Percentiles rank a stretch among this genome's conserved stretches.
These are phyloP conservation scores for Scopus umbretta DNA, from an alignment of 2,113 vertebrate species.

Conservation along the genomic window DNA sequence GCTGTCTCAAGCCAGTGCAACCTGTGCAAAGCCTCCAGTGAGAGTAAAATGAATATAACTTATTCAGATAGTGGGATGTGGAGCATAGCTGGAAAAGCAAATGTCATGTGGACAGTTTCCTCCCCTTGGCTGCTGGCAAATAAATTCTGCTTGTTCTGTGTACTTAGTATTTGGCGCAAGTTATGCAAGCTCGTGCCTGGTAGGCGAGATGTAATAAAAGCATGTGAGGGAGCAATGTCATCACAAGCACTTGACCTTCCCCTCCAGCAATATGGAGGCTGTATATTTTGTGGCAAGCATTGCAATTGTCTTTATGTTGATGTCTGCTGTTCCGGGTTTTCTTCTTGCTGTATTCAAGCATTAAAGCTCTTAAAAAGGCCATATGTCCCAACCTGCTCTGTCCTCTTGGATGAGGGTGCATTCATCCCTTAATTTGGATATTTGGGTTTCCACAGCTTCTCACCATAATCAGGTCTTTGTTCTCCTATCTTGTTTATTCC, in stretches of 20 bases:
- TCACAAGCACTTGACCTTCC: constrained; percentile 59
- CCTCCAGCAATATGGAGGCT: constrained; percentile 10
- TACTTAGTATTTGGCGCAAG: constrained; percentile 19
- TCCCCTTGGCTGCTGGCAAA: constrained; percentile 19
- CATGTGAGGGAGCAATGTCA: constrained; percentile 47
- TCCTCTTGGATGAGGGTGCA: neutral
- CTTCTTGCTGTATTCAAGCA: constrained; percentile 23
- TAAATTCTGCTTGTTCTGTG: constrained; percentile 54
- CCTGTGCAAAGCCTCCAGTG: constrained; percentile 39
- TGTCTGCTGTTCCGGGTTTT: constrained; percentile 3
- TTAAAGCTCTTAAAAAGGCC: constrained; percentile 53
- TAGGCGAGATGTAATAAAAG: constrained; percentile 58
- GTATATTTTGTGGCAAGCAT: constrained; percentile 45
- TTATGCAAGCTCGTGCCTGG: constrained; percentile 45
- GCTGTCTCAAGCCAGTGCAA: constrained; percentile 53
- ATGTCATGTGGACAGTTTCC: constrained; percentile 7
- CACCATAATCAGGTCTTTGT: constrained; percentile 49
- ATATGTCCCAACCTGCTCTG: constrained; percentile 29
- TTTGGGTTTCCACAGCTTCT: constrained; percentile 41
- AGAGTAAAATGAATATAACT: constrained; percentile 31
- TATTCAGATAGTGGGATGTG: constrained; percentile 4
- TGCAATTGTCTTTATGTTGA: neutral
- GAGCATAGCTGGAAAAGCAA: constrained; percentile 23
- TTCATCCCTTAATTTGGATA: constrained; percentile 57
- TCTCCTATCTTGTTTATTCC: constrained; percentile 39